Base-by-base conservation (phyloP, 2,113 vertebrate genomes). In the Hydrochoerus hydrochaeris region DNA sequence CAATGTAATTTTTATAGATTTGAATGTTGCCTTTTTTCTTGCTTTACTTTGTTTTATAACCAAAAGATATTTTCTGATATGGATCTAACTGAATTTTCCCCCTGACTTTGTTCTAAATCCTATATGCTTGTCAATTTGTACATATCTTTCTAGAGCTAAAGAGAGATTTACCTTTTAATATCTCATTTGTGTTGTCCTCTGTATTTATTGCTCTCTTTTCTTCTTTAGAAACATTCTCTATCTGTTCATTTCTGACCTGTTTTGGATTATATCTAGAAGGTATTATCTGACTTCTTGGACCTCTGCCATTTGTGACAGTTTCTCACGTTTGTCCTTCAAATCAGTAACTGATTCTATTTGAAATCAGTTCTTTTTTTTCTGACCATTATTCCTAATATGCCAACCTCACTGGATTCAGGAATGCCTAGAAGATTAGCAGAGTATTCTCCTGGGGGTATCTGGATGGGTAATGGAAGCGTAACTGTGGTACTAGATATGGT, bases 1-100 rank as follows among this genome's bases (percentile, higher is more conserved):
- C 12, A 94, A 83, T 35, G 57, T 96, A 41, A 95, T 35, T 84
- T 88, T 86, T 88, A 54, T 49, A 41, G 13, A 20, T 89, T 94
- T 91, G 49, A 80, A 78, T 28, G 12, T 3, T 78, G 46, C 3
- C 46, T n/a, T 2, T 41, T 95, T 83, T 90, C 2, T 41, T 30
- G 32, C 32, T 77, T 85, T 96, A 80, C n/a, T 86, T 69, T 63
- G 49, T 46, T 96, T 84, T 91, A 6, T 41, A 88, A 60, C 57
- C 83, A 82, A 2, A 67, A 46, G 32, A 73, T 60, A 63, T 46
- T 46, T 49, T n/a, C 41, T 94, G 8, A 65, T 88, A 3, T 46
- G n/a, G 19, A 62, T 90, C 24, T 89, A 60, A 54, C 49, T 26
- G 16, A 8, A 30, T 14, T 94, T 52, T 62, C 57, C 62, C 9